Evolutionary conservation across 2,113 vertebrate species (phyloP).

Genomic region (Symphodus melops): DNA sequence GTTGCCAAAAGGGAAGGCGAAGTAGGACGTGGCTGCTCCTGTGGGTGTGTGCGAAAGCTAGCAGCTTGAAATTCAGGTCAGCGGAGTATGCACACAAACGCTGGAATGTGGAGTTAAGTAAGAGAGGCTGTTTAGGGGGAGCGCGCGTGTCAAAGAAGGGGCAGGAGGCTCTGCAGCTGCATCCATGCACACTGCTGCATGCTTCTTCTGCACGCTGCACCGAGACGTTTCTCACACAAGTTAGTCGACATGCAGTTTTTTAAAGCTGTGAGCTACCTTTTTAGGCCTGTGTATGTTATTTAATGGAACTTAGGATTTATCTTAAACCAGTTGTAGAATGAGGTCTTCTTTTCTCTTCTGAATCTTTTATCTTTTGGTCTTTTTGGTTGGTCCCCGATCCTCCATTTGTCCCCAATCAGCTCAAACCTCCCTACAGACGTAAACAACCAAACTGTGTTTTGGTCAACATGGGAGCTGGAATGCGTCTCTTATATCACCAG

Average conservation of each 20-base stretch:
- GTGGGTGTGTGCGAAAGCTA: slow-evolving; percentile 53
- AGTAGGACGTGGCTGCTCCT: slow-evolving; percentile 51
- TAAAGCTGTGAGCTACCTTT: not conserved
- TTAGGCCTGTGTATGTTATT: no score
- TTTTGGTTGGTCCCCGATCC: not conserved
- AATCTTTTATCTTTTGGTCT: no score
- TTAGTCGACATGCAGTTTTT: no score
- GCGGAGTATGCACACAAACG: slow-evolving; percentile 64
- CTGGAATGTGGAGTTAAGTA: slow-evolving; percentile 79
- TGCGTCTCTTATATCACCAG: slow-evolving; percentile 36
- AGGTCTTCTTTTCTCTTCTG: not conserved
- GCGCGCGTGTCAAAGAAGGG: slow-evolving; percentile 1
- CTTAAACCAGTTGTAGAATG: no score
- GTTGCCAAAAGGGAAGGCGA: slow-evolving; percentile 34
- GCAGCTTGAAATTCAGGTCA: slow-evolving; percentile 77
- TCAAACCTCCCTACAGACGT: not conserved
- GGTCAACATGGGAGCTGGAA: slow-evolving; percentile 34
- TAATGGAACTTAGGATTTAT: no score
- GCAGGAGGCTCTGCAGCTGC: slow-evolving; percentile 15
- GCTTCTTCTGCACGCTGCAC: slow-evolving; percentile 5
- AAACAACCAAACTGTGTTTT: slow-evolving; percentile 14
- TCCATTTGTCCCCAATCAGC: not conserved
- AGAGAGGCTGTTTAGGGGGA: slow-evolving; percentile 46
- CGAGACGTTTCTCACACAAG: no score
- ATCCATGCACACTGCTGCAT: not conserved